These are phyloP conservation scores for Rhogogaster chlorosoma DNA, from an alignment of 2,888 invertebrate species.

Conservation along the genomic window DNA sequence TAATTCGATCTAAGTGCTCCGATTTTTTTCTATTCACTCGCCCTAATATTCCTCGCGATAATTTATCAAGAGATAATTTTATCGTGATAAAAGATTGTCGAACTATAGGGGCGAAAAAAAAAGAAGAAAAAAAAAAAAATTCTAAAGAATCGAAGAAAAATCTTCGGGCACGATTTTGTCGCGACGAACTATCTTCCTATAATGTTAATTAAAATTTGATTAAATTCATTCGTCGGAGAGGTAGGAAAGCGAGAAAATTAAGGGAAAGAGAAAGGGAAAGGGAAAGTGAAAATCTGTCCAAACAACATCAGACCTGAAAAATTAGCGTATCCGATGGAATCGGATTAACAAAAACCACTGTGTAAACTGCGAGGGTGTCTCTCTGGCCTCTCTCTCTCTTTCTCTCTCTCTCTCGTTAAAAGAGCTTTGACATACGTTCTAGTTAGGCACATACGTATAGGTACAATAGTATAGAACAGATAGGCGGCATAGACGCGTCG, in stretches of 20 bases:
- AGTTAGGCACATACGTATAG: background rate
- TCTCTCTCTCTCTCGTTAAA: background rate
- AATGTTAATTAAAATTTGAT: background rate
- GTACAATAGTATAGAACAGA: background rate
- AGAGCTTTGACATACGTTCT: background rate
- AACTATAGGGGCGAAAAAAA: too few species aligned
- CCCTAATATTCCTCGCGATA: too few species aligned
- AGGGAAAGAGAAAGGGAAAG: background rate
- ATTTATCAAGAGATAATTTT: too few species aligned
- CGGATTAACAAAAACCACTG: slow-evolving; percentile 11
- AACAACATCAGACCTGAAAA: background rate
- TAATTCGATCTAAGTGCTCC: too few species aligned
- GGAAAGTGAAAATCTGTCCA: background rate
- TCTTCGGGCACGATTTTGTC: too few species aligned
- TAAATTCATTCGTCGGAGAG: background rate
- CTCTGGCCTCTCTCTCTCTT: background rate
- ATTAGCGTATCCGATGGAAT: background rate
- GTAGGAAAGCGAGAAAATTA: background rate
- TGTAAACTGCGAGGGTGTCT: background rate
- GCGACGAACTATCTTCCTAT: background rate
- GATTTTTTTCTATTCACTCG: too few species aligned
- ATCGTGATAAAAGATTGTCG: too few species aligned
- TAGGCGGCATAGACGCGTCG: background rate
- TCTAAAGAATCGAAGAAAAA: too few species aligned
- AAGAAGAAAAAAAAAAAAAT: too few species aligned